Base-by-base conservation (phyloP, 2,113 vertebrate genomes). In the Hiodon alosoides region DNA sequence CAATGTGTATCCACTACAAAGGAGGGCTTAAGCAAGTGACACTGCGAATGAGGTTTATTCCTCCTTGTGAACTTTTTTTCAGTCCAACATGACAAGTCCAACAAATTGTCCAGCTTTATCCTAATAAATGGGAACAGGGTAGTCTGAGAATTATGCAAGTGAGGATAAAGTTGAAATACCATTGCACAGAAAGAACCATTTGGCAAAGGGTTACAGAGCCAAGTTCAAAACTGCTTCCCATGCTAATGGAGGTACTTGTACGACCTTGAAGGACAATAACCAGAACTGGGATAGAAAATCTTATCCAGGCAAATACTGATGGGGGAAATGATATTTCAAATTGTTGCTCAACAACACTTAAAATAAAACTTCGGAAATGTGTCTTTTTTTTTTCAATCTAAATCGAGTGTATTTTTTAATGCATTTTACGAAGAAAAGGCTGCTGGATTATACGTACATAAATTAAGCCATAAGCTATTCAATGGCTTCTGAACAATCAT, bases 41-140 rank as follows among this genome's bases (percentile, higher is more conserved):
- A 50, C 50, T 17, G 52, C n/a, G 52, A 55, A 31, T 46, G 6
- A 8, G 7, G n/a, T 57, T 17, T 31, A 16, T 4, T 70, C 7
- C 8, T 31, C 52, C 7, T 7, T 2, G 60, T 59, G 2, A 48
- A 52, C 50, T 9, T 62, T 52, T 4, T 14, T 65, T 8, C 61
- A 58, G 58, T 58, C 53, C 14, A 95, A 97, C 94, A 97, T 98
- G 95, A 95, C 93, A 94, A 93, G 92, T 93, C 93, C 96, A 96
- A 92, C 95, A 96, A 96, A 96, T 97, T 96, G 94, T 92, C 88
- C 93, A 91, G 91, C 94, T 94, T 95, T 96, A 95, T 98, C 96
- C 94, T 94, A 94, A 93, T 94, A 94, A 93, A 93, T 91, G 92
- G 90, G 70, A 50, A 50, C 2, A 72, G 55, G n/a, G 2, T 16